A percentile compares a stretch with the other conserved stretches of the same genome.
phyloP scores from a whole-genome alignment of 2,888 invertebrate genomes.

The Drosophila engyochracea region DNA sequence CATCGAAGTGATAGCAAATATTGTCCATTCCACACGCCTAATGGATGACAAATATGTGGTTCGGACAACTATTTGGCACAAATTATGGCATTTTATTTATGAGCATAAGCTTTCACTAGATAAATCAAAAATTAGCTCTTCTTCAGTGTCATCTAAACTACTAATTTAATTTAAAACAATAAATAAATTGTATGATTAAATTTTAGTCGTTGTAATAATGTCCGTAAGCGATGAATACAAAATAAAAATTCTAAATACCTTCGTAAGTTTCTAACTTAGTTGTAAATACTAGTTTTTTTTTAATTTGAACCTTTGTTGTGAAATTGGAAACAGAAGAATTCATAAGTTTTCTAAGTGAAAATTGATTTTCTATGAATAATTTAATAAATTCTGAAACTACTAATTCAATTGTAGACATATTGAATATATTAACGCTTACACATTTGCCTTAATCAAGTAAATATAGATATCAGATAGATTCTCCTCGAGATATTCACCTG shows the following conservation, averaged over 20 bases:
- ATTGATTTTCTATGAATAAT: background rate
- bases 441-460: background rate
- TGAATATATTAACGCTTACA: background rate
- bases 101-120: background rate
- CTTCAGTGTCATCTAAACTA: background rate
- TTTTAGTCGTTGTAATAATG: background rate
- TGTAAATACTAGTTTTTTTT: background rate
- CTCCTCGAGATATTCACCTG: background rate
- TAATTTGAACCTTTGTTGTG: background rate
- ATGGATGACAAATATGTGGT: constrained; percentile 27
- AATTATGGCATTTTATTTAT: constrained; percentile 17
- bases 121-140: background rate
- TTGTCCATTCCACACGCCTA: background rate
- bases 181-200: background rate
- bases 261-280: background rate
- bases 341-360: background rate
- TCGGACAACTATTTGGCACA: background rate
- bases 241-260: background rate
- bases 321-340: background rate
- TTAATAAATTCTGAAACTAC: background rate
- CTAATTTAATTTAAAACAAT: background rate
- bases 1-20: background rate
- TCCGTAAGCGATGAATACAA: too few species aligned
- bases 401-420: background rate
- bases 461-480: background rate